Percentiles rank a stretch among this genome's conserved stretches.
Conservation (phyloP, 2,113 vertebrate species). For the Rhizomys pruinosus region DNA sequence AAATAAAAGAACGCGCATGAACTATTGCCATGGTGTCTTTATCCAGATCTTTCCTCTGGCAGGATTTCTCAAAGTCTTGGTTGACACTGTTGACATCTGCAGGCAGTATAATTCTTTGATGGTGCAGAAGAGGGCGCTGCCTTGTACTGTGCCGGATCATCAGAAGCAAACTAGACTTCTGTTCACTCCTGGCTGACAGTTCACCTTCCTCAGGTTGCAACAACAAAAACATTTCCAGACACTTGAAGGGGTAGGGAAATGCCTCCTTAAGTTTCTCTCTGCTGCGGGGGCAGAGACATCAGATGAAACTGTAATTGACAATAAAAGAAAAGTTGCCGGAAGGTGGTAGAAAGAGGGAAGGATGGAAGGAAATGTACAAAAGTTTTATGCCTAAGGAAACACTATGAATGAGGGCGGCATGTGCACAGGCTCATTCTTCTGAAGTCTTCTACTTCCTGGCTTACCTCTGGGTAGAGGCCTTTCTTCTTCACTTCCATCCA, state of each 20-base stretch:
- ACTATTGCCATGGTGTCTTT: not conserved
- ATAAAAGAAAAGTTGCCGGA: not conserved
- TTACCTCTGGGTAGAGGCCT: not conserved
- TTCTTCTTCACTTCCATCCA: not conserved
- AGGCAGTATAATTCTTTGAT: not conserved
- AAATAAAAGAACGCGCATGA: not conserved
- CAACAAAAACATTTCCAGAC: not conserved
- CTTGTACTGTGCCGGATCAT: not conserved
- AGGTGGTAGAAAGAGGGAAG: too few species aligned
- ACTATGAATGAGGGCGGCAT: not conserved
- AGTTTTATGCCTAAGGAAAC: not conserved
- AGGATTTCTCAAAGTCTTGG: not conserved
- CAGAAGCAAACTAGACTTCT: not conserved
- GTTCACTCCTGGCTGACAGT: not conserved
- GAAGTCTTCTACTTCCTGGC: too few species aligned
- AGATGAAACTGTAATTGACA: not conserved
- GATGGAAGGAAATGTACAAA: not conserved
- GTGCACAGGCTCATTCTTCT: not conserved
- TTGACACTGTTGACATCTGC: not conserved
- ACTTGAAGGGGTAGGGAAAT: not conserved
- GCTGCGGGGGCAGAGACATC: not conserved
- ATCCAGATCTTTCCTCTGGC: not conserved
- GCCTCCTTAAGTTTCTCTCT: not conserved
- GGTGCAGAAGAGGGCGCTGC: fast-evolving
- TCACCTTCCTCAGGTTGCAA: fast-evolving